Conservation (phyloP, 2,888 invertebrate genomes). For the Heterodera filipjevi region DNA sequence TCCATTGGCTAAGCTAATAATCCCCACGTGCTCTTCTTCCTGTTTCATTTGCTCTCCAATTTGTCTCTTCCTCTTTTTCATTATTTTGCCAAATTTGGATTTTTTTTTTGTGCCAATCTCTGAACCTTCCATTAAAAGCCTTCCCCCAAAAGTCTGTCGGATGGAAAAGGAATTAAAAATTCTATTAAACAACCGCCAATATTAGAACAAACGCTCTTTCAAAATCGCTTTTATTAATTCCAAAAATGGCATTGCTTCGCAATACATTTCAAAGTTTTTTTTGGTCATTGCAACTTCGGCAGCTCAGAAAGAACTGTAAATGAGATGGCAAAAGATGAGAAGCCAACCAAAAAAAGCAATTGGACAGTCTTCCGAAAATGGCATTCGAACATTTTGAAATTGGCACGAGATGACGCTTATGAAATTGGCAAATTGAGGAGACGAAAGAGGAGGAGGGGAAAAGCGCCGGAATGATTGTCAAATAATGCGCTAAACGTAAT, state of each 20-base stretch:
- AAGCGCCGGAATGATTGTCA: not conserved
- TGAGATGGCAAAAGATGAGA: not conserved
- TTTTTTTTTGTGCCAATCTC: not conserved
- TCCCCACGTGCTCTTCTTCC: not conserved
- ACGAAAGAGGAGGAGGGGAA: not conserved
- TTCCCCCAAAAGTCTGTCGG: not conserved
- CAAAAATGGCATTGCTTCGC: not conserved
- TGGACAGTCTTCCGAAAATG: not conserved
- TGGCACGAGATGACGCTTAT: not conserved
- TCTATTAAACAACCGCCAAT: not conserved
- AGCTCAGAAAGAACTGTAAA: too few relatives aligned
- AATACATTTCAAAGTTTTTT: too few relatives aligned
- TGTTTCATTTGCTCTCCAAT: not conserved
- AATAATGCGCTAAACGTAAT: not conserved
- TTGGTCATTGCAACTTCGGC: too few relatives aligned
- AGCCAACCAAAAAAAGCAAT: not conserved
- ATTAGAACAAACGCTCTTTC: too few relatives aligned
- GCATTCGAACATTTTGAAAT: not conserved
- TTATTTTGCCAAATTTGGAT: not conserved
- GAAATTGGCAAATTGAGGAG: not conserved
- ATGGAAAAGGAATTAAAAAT: not conserved
- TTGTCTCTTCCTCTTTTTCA: not conserved
- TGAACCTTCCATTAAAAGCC: not conserved
- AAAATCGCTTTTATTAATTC: not conserved
- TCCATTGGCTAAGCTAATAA: too few relatives aligned